Percentiles rank a stretch among this genome's conserved stretches.
These are phyloP conservation scores for Euglossa dilemma DNA, from an alignment of 1,140 invertebrate genomes.

Conservation along the genomic window DNA sequence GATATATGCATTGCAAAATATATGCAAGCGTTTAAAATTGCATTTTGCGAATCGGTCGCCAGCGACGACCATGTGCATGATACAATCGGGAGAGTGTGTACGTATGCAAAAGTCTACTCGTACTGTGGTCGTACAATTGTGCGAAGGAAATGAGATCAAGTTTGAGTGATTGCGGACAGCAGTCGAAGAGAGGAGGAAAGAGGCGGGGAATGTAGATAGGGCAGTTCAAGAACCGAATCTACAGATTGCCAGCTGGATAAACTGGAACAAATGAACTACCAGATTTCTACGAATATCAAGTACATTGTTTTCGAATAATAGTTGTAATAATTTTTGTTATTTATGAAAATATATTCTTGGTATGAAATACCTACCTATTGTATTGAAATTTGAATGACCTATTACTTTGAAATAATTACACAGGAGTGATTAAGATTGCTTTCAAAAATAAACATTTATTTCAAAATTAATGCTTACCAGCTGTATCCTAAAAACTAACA, in stretches of 20 bases:
- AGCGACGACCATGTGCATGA: conserved; percentile 23
- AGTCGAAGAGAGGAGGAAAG: conserved; percentile 45
- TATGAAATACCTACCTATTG: too few species aligned
- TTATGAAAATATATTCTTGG: not conserved
- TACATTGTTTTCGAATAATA: not conserved
- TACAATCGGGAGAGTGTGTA: not conserved
- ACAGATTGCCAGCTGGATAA: conserved; percentile 44
- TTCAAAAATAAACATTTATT: conserved; percentile 82
- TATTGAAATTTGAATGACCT: not conserved
- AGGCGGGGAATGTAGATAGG: conserved; percentile 36
- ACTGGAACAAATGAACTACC: conserved; percentile 31
- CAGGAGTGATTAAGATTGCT: conserved; percentile 71
- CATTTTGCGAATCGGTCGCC: conserved; percentile 1
- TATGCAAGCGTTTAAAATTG: not conserved
- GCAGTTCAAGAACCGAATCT: conserved; percentile 54
- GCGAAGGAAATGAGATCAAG: conserved; percentile 78
- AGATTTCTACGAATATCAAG: not conserved
- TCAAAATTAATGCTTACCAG: conserved; percentile 81
- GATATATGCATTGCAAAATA: not conserved
- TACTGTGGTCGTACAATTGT: conserved; percentile 58
- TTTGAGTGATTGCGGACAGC: conserved; percentile 71
- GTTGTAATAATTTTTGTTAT: not conserved
- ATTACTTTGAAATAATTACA: conserved; percentile 40
- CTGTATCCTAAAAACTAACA: conserved; percentile 77
- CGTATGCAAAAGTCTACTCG: conserved; percentile 29